A percentile compares a stretch with the other conserved stretches of the same genome.
phyloP scores from a whole-genome alignment of 1,140 invertebrate genomes.

The Rhagoletis pomonella region DNA sequence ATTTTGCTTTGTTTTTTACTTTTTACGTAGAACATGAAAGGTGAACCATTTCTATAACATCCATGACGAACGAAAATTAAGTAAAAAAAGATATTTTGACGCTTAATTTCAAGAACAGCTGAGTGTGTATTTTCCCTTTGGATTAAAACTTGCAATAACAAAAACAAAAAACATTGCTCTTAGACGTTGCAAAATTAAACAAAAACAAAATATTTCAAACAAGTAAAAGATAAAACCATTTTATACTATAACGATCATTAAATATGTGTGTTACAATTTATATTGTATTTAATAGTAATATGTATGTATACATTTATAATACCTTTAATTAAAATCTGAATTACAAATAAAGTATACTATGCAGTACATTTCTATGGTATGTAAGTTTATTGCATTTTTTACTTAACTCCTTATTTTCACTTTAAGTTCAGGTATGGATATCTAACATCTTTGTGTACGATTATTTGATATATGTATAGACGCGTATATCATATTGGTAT shows the following conservation, averaged over 20 bases:
- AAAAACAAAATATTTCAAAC: background rate
- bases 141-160: slow-evolving; percentile 8
- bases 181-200: slow-evolving; percentile 19
- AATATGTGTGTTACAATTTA: slow-evolving; percentile 33
- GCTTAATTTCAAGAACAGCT: background rate
- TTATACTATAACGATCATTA: slow-evolving; percentile 38
- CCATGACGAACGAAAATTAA: background rate
- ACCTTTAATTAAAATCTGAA: slow-evolving; percentile 32
- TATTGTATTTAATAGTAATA: slow-evolving; percentile 44
- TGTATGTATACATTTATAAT: slow-evolving; percentile 39
- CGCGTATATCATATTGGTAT: background rate
- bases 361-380: slow-evolving; percentile 41
- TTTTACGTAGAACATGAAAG: slow-evolving; percentile 15
- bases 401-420: slow-evolving; percentile 39
- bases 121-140: slow-evolving; percentile 5
- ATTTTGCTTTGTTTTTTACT: background rate
- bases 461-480: slow-evolving; percentile 3
- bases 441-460: slow-evolving; percentile 29
- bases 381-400: slow-evolving; percentile 44
- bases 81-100: background rate
- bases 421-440: slow-evolving; percentile 47
- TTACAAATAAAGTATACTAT: slow-evolving; percentile 52
- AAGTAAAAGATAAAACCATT: slow-evolving; percentile 2
- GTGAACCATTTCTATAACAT: slow-evolving; percentile 34
- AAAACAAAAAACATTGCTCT: background rate